Percentiles rank a stretch among this genome's conserved stretches.
phyloP scores from a whole-genome alignment of 2,888 invertebrate genomes.

The Amphipoea oculea region DNA sequence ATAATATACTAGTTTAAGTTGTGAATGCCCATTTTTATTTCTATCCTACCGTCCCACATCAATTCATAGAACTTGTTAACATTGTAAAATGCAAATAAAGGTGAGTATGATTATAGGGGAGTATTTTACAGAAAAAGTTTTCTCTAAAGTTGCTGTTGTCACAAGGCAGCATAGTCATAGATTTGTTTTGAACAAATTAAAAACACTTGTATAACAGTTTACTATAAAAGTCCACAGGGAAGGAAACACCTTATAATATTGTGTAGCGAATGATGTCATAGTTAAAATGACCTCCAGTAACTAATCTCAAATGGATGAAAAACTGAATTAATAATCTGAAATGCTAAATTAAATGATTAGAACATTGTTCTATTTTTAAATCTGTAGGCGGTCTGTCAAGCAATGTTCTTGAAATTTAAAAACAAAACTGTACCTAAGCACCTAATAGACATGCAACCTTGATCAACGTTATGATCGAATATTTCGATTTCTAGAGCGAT shows the following conservation, averaged over 20 bases:
- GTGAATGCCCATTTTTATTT: too few species aligned
- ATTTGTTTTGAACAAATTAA: background rate
- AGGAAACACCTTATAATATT: conserved; percentile 46
- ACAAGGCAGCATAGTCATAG: background rate
- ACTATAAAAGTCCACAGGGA: conserved; percentile 20
- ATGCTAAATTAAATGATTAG: background rate
- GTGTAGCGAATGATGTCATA: conserved; percentile 49
- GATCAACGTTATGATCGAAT: background rate
- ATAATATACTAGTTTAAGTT: too few species aligned
- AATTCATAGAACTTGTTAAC: too few species aligned
- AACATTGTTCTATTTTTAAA: conserved; percentile 10
- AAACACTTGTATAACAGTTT: background rate
- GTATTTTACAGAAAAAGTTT: too few species aligned
- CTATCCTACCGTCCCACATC: too few species aligned
- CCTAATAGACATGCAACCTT: conserved; percentile 19
- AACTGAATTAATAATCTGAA: background rate
- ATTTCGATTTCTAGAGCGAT: background rate
- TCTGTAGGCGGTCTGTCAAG: background rate
- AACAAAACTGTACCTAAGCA: background rate
- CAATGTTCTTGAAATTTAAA: background rate
- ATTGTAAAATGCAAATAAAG: too few species aligned
- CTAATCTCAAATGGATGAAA: background rate
- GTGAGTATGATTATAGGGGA: background rate
- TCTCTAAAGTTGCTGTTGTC: background rate
- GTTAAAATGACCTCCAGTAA: conserved; percentile 38